phyloP scores from a whole-genome alignment of 2,888 invertebrate genomes.

The Alloscopus bannaensis region DNA sequence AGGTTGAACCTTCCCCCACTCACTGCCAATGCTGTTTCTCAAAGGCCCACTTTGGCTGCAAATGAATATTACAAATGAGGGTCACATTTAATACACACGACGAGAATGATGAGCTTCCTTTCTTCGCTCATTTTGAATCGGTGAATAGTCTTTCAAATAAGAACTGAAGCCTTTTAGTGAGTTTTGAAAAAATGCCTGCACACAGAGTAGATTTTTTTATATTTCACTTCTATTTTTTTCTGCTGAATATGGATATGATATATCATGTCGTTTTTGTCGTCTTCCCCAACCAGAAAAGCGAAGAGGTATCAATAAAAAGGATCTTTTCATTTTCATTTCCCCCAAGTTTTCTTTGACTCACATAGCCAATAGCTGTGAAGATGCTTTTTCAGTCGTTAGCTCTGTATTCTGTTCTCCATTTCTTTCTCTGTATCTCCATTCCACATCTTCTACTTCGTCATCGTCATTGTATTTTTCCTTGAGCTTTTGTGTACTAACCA shows the following conservation, averaged over 20 bases:
- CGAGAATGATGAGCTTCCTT: too few relatives aligned
- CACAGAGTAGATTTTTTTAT: too few relatives aligned
- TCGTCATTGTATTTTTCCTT: conserved; percentile 57
- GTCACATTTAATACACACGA: too few relatives aligned
- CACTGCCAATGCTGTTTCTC: too few relatives aligned
- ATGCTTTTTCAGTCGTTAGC: conserved; percentile 26
- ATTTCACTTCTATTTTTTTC: too few relatives aligned
- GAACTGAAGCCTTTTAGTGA: too few relatives aligned
- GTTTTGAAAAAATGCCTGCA: too few relatives aligned
- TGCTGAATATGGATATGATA: conserved; percentile 1
- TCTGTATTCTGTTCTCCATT: conserved; percentile 6
- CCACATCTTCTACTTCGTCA: conserved; percentile 41
- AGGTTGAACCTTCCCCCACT: too few relatives aligned
- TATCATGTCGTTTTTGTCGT: not conserved
- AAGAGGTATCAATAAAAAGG: conserved; percentile 38
- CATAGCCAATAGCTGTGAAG: conserved; percentile 13
- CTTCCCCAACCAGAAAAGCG: not conserved
- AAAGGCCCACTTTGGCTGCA: too few relatives aligned
- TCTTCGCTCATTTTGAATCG: too few relatives aligned
- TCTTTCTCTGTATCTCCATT: not conserved
- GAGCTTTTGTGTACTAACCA: conserved; percentile 50
- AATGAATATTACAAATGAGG: too few relatives aligned
- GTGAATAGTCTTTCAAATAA: too few relatives aligned
- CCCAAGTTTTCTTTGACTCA: conserved; percentile 40
- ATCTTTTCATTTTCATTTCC: conserved; percentile 43